Percentiles rank a stretch among this genome's conserved stretches.
These are phyloP conservation scores for Chymomyza procnemis DNA, from an alignment of 2,888 invertebrate species.

Conservation along the genomic window DNA sequence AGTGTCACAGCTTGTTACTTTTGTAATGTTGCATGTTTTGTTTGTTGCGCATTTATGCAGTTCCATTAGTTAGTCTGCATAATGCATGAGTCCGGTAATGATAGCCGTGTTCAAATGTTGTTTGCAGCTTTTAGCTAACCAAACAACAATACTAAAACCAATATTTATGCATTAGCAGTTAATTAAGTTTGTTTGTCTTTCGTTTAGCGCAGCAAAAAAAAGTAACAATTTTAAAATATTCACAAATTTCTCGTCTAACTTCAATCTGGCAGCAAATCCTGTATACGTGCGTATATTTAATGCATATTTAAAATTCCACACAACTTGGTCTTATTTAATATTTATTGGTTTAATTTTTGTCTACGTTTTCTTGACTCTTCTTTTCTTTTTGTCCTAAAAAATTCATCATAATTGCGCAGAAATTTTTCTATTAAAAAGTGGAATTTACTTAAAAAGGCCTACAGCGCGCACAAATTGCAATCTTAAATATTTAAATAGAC, in stretches of 20 bases:
- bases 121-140: too few relatives aligned
- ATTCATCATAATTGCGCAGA: not conserved
- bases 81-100: constrained; percentile 29
- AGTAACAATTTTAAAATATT: not conserved
- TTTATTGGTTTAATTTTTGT: not conserved
- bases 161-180: not conserved
- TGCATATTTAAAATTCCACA: not conserved
- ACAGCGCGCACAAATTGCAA: not conserved
- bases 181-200: not conserved
- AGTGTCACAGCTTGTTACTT: not conserved
- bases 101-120: constrained; percentile 12
- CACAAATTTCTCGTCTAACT: too few relatives aligned
- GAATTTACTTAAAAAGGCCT: not conserved
- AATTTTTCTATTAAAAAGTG: not conserved
- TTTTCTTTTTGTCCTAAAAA: not conserved
- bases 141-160: not conserved
- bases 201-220: too few relatives aligned
- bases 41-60: not conserved
- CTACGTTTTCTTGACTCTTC: not conserved
- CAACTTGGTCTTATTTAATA: too few relatives aligned
- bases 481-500: not conserved
- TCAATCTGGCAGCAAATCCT: too few relatives aligned
- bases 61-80: constrained; percentile 23
- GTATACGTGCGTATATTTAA: too few relatives aligned
- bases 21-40: not conserved